A percentile compares a stretch with the other conserved stretches of the same genome.
Evolutionary conservation across 2,113 vertebrate species (phyloP).

Genomic region (Dipodomys ordii): DNA sequence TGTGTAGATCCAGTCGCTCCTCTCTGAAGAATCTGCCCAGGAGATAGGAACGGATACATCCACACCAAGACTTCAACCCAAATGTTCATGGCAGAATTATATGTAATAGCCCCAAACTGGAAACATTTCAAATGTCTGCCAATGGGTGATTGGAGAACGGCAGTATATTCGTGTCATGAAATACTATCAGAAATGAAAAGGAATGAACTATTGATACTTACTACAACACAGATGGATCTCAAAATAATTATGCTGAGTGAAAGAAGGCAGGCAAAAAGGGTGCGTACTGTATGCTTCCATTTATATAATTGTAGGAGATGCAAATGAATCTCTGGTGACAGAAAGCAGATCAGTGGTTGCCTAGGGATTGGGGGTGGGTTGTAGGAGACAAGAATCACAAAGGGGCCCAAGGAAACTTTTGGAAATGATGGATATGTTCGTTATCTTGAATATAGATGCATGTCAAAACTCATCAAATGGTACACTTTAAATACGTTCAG

Average conservation of each 20-base stretch:
- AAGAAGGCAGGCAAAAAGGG: constrained; percentile 68
- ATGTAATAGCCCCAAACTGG: neutral
- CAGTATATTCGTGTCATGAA: constrained; percentile 51
- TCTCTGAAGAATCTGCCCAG: constrained; percentile 32
- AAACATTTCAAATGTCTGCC: constrained; percentile 59
- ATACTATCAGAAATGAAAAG: constrained; percentile 64
- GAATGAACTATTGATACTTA: constrained; percentile 60
- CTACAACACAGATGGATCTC: constrained; percentile 69
- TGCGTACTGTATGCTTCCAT: constrained; percentile 70
- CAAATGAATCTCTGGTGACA: constrained; percentile 73
- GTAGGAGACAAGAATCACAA: constrained; percentile 37
- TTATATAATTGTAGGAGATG: constrained; percentile 74
- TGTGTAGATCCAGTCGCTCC: neutral
- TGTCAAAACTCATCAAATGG: constrained; percentile 79
- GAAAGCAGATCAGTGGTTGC: constrained; percentile 66
- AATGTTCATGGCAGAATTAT: constrained; percentile 23
- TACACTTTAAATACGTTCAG: constrained; percentile 72
- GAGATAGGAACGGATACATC: neutral
- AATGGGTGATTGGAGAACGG: constrained; percentile 39
- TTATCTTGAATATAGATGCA: constrained; percentile 52
- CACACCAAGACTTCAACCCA: neutral
- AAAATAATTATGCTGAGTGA: constrained; percentile 79
- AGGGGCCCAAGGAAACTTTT: constrained; percentile 63
- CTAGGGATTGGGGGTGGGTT: constrained; percentile 29
- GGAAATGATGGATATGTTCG: constrained; percentile 66